Evolutionary conservation across 1,140 invertebrate species (phyloP), one percentile per base, ranked within the genome.

Genomic region (Caenorhabditis brenneri): DNA sequence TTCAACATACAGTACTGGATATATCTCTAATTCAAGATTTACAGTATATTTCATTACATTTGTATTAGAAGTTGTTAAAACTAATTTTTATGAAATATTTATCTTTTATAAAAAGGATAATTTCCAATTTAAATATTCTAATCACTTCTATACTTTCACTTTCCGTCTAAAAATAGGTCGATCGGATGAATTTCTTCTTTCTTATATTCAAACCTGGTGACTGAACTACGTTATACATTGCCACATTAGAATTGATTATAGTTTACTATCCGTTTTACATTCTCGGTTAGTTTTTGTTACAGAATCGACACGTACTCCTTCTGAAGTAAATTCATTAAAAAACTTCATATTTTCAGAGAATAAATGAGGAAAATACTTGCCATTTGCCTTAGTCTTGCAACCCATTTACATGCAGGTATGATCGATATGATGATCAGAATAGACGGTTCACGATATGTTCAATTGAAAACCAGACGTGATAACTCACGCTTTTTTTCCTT

Each of bases 401-500:
- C 69, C 42, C 33, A n/a, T 78, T 78, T 78, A 78, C 69, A 78
- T 78, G 31, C 69, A 78, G 69, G 69, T 78, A 78, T 78, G 42
- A 78, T 7, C 10, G 0, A 31, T 15, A 42, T 78, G 27, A 78
- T 78, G 39, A 48, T 78, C 39, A 42, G 69, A 39, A 78, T 78
- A 78, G 6, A 42, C 42, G 69, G 42, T 42, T 78, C 2, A n/a
- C n/a, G n/a, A n/a, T n/a, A n/a, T n/a, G n/a, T n/a, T n/a, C n/a
- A n/a, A n/a, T n/a, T n/a, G n/a, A n/a, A n/a, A n/a, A n/a, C n/a
- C n/a, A n/a, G n/a, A n/a, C n/a, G n/a, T n/a, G n/a, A n/a, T n/a
- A n/a, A n/a, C n/a, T n/a, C n/a, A n/a, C n/a, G n/a, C n/a, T n/a
- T n/a, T n/a, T n/a, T n/a, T n/a, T n/a, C n/a, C n/a, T n/a, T n/a